phyloP scores from a whole-genome alignment of 2,888 invertebrate genomes.

The Halictus quadricinctus region DNA sequence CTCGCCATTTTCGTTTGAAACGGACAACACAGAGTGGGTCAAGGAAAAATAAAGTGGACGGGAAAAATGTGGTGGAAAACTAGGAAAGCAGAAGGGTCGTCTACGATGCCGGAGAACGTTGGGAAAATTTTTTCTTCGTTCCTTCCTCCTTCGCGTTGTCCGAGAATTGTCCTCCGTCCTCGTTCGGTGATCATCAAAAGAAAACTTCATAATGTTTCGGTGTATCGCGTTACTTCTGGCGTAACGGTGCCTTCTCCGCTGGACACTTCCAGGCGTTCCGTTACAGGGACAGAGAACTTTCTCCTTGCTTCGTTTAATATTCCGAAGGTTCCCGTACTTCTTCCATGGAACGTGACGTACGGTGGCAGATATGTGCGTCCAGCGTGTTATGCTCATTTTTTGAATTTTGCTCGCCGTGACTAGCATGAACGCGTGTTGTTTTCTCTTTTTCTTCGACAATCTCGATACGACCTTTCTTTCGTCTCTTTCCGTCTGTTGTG shows the following conservation, averaged over 20 bases:
- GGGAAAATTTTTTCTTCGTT: constrained; percentile 45
- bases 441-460: neutral
- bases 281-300: constrained; percentile 23
- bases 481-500: constrained; percentile 12
- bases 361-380: constrained; percentile 45
- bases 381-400: constrained; percentile 29
- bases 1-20: neutral
- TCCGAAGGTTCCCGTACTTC: constrained; percentile 14
- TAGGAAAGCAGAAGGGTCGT: constrained; percentile 15
- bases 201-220: constrained; percentile 20
- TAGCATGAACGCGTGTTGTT: constrained; percentile 43
- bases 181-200: constrained; percentile 25
- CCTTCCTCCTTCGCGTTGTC: constrained; percentile 25
- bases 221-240: constrained; percentile 21
- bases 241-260: constrained; percentile 18
- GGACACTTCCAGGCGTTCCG: constrained; percentile 48
- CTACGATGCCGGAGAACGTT: constrained; percentile 41
- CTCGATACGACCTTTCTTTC: constrained; percentile 7
- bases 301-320: constrained; percentile 17
- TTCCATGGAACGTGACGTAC: constrained; percentile 24
- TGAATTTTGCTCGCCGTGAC: constrained; percentile 45
- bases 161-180: constrained; percentile 29
- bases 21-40: neutral
- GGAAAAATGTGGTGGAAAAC: neutral
- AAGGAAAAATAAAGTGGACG: constrained; percentile 15